Base-by-base conservation (phyloP, 2,888 invertebrate genomes). In the Tridacna crocea region DNA sequence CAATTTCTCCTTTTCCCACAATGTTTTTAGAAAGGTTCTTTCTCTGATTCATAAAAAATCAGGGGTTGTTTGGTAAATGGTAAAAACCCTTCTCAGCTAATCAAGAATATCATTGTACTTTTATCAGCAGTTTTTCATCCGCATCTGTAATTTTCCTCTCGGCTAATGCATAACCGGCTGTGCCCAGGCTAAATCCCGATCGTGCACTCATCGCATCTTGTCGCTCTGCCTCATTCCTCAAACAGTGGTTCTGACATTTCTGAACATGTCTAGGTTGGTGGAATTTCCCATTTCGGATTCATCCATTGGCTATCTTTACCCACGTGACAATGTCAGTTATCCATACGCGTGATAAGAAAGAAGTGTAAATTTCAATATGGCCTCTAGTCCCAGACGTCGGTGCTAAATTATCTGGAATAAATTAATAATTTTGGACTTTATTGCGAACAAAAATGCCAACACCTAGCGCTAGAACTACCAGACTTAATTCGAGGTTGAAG, bases 301-400 rank as follows among this genome's bases (percentile, higher is more conserved):
- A 75, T 47, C 79, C 84, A 89, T 88, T 87, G 86, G 88, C 70
- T 77, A 70, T 73, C 68, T 36, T 24, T 65, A 61, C 47, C 72
- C 87, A 88, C 88, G 88, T 88, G 88, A 86, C 63, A 60, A 27
- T 85, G 84, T 81, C 84, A 89, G 88, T 89, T 87, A 87, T 80
- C 88, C 89, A 88, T 84, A 87, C 87, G 83, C 81, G 83, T 83
- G 87, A 88, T 83, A 85, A 77, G 81, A 86, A 86, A 82, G 75
- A 72, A 85, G 75, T 77, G 84, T 88, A 88, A 88, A 88, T 87
- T 89, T 90, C 91, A 92, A 91, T 87, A 92, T 91, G 92, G 92
- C 92, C 87, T 86, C 91, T 77, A 80, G 82, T 84, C 77, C 74
- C 74, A 79, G 80, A 82, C 79, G 60, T 77, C 72, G 82, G 72